Evolutionary conservation across 23 tunicate species (phyloP).

Genomic region (Trididemnum nubilum): DNA sequence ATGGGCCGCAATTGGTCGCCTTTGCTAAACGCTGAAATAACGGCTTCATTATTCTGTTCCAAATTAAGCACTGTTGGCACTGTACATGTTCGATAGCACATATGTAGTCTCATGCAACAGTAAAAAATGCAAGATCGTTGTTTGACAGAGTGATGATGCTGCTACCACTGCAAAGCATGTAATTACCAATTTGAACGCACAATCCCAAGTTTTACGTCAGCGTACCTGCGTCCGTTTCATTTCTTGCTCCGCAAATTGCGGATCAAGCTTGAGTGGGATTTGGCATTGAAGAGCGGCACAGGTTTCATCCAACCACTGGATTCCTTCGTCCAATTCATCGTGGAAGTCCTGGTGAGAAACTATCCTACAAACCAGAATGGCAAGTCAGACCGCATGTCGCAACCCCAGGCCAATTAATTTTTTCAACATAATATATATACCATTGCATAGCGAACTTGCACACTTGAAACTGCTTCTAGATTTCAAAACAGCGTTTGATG

Average conservation of each 20-base stretch:
- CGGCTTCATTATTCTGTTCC: no score
- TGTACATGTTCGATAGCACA: no score
- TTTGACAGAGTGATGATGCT: no score
- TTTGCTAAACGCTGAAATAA: no score
- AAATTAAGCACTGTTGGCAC: no score
- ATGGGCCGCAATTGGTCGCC: no score
- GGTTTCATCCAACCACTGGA: slow-evolving; percentile 83
- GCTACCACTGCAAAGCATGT: no score
- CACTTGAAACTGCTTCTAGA: background rate
- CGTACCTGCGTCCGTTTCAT: slow-evolving; percentile 84
- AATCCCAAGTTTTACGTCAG: no score
- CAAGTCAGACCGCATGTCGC: background rate
- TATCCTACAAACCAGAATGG: slow-evolving; percentile 38
- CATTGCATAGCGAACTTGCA: background rate
- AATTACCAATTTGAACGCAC: no score
- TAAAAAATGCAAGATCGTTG: no score
- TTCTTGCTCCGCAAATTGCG: slow-evolving; percentile 88
- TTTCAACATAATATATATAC: background rate
- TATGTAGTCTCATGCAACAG: no score
- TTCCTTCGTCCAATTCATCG: slow-evolving; percentile 81
- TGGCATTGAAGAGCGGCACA: slow-evolving; percentile 68
- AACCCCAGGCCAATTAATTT: background rate
- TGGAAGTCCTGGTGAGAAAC: slow-evolving; percentile 83
- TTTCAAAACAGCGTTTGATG: no score
- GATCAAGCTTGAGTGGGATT: slow-evolving; percentile 71